Conservation (phyloP, 2,113 vertebrate genomes). For the Coturnix japonica region DNA sequence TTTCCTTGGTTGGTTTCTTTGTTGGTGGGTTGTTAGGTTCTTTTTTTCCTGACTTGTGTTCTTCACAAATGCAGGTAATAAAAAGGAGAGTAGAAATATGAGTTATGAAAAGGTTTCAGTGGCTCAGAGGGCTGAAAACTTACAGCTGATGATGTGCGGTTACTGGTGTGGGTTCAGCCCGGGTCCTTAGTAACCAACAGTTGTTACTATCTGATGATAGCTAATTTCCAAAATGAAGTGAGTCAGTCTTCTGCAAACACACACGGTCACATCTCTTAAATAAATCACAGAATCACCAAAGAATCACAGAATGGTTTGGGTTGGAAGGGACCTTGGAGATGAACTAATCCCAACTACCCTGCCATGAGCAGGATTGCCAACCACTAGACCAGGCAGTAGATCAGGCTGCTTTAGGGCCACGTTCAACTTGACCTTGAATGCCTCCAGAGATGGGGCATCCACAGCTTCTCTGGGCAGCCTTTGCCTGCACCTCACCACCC, state of each 20-base stretch:
- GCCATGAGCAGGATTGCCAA: too few relatives aligned
- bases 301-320: neutral
- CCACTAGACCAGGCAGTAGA: too few relatives aligned
- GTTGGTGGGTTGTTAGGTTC: neutral
- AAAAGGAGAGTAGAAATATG: neutral
- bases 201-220: neutral
- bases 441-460: too few relatives aligned
- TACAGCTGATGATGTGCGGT: neutral
- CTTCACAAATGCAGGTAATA: neutral
- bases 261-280: neutral
- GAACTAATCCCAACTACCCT: neutral
- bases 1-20: neutral
- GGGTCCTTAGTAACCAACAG: neutral
- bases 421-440: too few relatives aligned
- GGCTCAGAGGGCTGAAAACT: neutral
- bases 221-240: slow-evolving; percentile 10
- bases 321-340: neutral
- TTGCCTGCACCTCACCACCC: neutral
- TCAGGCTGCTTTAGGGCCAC: too few relatives aligned
- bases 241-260: slow-evolving; percentile 16
- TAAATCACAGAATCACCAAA: neutral
- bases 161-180: neutral
- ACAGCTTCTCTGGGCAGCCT: too few relatives aligned
- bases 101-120: neutral
- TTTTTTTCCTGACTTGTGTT: neutral